Evolutionary conservation across 2,113 vertebrate genomes (phyloP), one percentile per base, ranked within the genome.

Genomic region (Lates calcarifer): DNA sequence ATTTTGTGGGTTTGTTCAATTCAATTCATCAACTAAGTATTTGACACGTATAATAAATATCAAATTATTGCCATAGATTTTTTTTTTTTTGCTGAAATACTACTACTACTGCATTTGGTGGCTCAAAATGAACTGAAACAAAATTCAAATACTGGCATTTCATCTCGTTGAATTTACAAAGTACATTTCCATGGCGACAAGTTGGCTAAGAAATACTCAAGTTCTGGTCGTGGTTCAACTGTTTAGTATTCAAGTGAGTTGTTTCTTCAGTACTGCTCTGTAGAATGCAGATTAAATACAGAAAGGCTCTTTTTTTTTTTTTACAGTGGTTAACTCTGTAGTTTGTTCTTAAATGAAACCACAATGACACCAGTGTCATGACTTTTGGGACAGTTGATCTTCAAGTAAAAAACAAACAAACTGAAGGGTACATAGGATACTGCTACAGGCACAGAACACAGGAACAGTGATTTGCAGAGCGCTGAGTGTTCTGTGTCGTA

Each of bases 401-500:
- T 18, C 0, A 33, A 37, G 10, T 8, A 37, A 37, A 37, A 37
- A 37, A 37, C 35, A 37, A 1, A 37, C 33, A 37, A 56, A 75
- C 4, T 33, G 26, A 74, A 80, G 24, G 28, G 37, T 22, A 45
- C 14, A 41, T 18, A 20, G 10, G 39, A 29, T 74, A 75, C 60
- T 84, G 72, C 60, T 81, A 53, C 68, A 61, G 63, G 41, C 71
- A 77, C 76, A 68, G 14, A 78, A 45, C 18, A 28, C 33, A 31
- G 49, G 70, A 28, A 41, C 12, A 12, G 22, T 18, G 26, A 33
- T 66, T 51, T 60, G 28, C 60, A 76, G 62, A 47, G 53, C 15
- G 3, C 57, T 15, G 10, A 35, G 7, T 66, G 58, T 0, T 62
- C 28, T 47, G 35, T 37, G 45, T 64, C 47, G 43, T 24, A 56